phyloP scores from a whole-genome alignment of 2,113 vertebrate species.

The Callorhinus ursinus region DNA sequence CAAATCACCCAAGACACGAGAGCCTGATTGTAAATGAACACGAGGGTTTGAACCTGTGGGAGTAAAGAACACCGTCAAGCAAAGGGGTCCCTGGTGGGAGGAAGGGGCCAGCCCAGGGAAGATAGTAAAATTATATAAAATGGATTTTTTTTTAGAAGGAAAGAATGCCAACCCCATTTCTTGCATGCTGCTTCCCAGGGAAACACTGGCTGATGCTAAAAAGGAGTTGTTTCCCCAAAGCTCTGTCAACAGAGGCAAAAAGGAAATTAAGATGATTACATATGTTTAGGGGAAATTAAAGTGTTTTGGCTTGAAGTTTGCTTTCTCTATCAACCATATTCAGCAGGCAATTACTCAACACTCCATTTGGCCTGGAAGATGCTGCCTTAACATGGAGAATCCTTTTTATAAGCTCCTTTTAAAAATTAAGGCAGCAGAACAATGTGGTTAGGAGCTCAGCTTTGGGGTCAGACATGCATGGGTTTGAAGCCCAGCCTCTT shows the following conservation, averaged over 20 bases:
- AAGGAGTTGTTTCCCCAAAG: conserved; percentile 51
- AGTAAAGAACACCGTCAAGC: background rate
- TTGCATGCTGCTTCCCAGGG: background rate
- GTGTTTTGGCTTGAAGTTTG: conserved; percentile 73
- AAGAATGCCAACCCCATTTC: background rate
- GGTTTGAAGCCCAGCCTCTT: background rate
- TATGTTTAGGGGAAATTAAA: conserved; percentile 69
- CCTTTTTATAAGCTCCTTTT: background rate
- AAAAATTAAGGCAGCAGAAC: background rate
- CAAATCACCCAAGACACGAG: background rate
- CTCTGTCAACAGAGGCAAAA: conserved; percentile 70
- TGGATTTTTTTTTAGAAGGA: fast-evolving
- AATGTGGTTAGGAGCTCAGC: fast-evolving
- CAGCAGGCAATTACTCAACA: conserved; percentile 67
- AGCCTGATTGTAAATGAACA: background rate
- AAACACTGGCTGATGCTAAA: conserved; percentile 25
- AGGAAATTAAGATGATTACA: conserved; percentile 73
- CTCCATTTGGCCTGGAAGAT: conserved; percentile 61
- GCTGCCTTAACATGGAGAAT: conserved; percentile 23
- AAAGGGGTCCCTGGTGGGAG: background rate
- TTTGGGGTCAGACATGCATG: fast-evolving
- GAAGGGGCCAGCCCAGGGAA: background rate
- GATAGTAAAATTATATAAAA: background rate
- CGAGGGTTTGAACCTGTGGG: fast-evolving
- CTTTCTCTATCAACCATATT: conserved; percentile 74